These are phyloP conservation scores for Microplitis deprimator DNA, from an alignment of 2,888 invertebrate genomes.

Conservation along the genomic window DNA sequence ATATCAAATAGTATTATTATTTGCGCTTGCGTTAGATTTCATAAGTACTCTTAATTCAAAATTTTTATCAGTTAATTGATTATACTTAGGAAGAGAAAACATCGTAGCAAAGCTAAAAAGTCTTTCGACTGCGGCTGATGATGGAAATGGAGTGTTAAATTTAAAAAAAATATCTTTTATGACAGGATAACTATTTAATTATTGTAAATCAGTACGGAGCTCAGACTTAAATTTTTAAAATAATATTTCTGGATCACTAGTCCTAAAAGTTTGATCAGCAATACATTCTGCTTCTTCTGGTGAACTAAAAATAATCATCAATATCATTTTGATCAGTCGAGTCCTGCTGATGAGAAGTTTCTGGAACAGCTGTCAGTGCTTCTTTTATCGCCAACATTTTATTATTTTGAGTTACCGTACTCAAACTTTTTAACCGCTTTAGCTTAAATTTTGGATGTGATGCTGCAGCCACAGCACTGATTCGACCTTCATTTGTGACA, in stretches of 20 bases:
- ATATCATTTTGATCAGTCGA: neutral
- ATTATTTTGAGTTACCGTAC: neutral
- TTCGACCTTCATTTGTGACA: constrained; percentile 16
- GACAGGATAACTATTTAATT: constrained; percentile 16
- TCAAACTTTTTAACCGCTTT: constrained; percentile 20
- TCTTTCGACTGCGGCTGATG: constrained; percentile 34
- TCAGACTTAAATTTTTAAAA: constrained; percentile 14
- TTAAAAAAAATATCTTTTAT: constrained; percentile 13
- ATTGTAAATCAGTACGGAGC: neutral
- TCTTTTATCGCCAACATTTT: constrained; percentile 10
- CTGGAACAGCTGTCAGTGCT: neutral
- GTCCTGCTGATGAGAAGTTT: neutral
- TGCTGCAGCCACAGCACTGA: constrained; percentile 29
- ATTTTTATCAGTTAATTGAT: too few relatives aligned
- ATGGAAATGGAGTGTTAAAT: constrained; percentile 33
- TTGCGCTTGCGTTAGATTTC: too few relatives aligned
- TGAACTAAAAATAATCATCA: constrained; percentile 22
- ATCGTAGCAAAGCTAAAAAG: neutral
- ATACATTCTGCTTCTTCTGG: neutral
- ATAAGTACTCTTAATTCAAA: too few relatives aligned
- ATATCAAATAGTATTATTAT: too few relatives aligned
- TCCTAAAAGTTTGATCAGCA: constrained; percentile 9
- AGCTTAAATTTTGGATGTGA: constrained; percentile 21
- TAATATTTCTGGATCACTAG: constrained; percentile 5
- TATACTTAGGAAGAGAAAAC: too few relatives aligned